Base-by-base conservation (phyloP, 2,113 vertebrate genomes). In the Psilopsiagon aurifrons region DNA sequence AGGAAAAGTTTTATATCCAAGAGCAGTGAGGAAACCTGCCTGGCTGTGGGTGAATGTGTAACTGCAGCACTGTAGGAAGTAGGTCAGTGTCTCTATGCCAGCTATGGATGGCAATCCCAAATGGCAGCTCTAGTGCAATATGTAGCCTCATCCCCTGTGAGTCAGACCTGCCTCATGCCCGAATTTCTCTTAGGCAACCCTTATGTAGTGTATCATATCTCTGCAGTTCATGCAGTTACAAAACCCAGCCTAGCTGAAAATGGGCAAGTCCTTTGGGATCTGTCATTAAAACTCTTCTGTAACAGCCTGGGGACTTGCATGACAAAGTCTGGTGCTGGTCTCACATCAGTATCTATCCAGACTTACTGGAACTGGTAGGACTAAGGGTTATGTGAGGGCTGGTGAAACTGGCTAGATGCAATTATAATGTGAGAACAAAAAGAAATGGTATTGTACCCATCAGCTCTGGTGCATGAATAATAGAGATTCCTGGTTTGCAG, bases 371-470 rank as follows among this genome's bases (percentile, higher is more conserved):
- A 90, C 3, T 88, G n/a, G 14, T 84, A 70, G 83, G 82, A 64
- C 39, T 55, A 54, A 57, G 37, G 6, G 31, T 80, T 3, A 8
- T 81, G 59, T 78, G 63, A 66, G 51, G 63, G 67, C 55, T 95
- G 70, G 39, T 85, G 68, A 88, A 90, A 77, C 64, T 75, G 64
- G 64, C 55, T 75, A 41, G 74, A 33, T 37, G 69, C 51, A 71
- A 82, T 33, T 87, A 66, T 84, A 59, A 47, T 31, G 44, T 68
- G 52, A 91, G 70, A 95, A 92, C 62, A 84, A 89, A 92, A 87
- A 63, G 29, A 91, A 86, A 69, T 19, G 6, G 11, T 37, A 60
- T 75, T 89, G 35, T 18, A 68, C 11, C 33, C 79, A 37, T 64
- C 80, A 86, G 35, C 60, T 83, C 35, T 86, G 37, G 29, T 57